phyloP scores from a whole-genome alignment of 2,113 vertebrate species.

The Labeo rohita region DNA sequence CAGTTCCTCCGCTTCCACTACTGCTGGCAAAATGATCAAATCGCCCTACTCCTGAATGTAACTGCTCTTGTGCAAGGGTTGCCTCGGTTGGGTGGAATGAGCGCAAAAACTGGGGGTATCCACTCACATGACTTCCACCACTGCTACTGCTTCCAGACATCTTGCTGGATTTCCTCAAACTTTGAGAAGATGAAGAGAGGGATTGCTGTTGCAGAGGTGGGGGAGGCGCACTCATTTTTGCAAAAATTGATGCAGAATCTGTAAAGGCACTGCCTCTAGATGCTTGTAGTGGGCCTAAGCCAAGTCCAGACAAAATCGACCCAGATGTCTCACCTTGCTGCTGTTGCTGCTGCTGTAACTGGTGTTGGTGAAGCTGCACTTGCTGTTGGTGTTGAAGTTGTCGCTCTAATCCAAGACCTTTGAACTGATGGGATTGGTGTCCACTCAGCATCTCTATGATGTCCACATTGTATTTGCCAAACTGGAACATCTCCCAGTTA shows the following conservation, averaged over 20 bases:
- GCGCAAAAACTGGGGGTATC: constrained; percentile 82
- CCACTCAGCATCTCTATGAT: constrained; percentile 87
- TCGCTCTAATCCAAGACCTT: constrained; percentile 83
- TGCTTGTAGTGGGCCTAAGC: constrained; percentile 80
- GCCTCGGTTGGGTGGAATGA: constrained; percentile 82
- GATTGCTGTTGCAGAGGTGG: constrained; percentile 81
- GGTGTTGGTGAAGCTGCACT: constrained; percentile 82
- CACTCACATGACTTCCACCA: constrained; percentile 76
- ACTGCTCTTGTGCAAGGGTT: constrained; percentile 80
- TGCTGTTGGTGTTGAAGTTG: constrained; percentile 83
- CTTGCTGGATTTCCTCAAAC: constrained; percentile 82
- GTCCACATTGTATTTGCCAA: constrained; percentile 86
- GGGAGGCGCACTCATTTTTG: constrained; percentile 84
- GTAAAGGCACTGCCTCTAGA: constrained; percentile 83
- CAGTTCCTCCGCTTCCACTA: constrained; percentile 69
- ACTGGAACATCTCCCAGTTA: constrained; percentile 86
- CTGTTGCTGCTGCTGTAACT: constrained; percentile 82
- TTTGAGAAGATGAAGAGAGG: constrained; percentile 78
- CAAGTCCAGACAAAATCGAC: constrained; percentile 82
- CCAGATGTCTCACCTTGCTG: constrained; percentile 81
- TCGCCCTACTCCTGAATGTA: constrained; percentile 77
- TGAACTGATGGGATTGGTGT: constrained; percentile 83
- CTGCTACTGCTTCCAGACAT: constrained; percentile 74
- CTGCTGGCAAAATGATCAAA: constrained; percentile 82
- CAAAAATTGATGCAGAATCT: constrained; percentile 82